Evolutionary conservation across 2,797 vertebrate species (phyloP).

Genomic region (Lagocephalus sceleratus): DNA sequence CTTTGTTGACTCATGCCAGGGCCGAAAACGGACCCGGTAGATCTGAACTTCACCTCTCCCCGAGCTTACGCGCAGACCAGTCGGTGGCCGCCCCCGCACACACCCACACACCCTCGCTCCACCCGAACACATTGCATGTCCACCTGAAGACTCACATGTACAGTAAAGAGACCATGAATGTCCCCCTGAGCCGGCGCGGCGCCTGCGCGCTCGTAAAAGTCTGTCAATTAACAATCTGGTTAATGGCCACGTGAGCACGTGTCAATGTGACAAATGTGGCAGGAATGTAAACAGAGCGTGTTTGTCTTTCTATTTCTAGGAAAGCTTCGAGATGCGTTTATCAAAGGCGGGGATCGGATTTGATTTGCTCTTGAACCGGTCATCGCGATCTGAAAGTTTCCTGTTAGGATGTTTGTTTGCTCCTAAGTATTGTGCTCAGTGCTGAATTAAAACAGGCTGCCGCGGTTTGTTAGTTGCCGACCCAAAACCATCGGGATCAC

Average conservation of each 20-base stretch:
- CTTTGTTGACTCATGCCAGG: constrained; percentile 74
- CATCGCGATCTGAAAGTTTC: too few species aligned
- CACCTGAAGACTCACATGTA: constrained; percentile 65
- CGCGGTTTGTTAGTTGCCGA: constrained; percentile 1
- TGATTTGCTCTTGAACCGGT: too few species aligned
- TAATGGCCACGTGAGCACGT: too few species aligned
- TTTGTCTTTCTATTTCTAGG: too few species aligned
- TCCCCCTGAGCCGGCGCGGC: constrained; percentile 7
- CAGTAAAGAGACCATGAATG: constrained; percentile 45
- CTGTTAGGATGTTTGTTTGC: too few species aligned
- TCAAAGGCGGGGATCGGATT: too few species aligned
- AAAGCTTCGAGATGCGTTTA: too few species aligned
- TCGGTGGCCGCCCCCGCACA: constrained; percentile 25
- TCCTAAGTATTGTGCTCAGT: too few species aligned
- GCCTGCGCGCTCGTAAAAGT: constrained; percentile 29
- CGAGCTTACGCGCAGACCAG: constrained; percentile 45
- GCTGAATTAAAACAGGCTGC: too few species aligned
- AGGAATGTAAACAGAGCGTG: too few species aligned
- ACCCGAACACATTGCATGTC: constrained; percentile 63
- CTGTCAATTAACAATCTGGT: too few species aligned
- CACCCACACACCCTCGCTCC: constrained; percentile 35
- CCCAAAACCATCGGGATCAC: constrained; percentile 14
- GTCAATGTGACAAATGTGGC: neutral
- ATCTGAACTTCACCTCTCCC: constrained; percentile 50
- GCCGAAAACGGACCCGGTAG: constrained; percentile 53